phyloP scores from a whole-genome alignment of 1,140 invertebrate genomes.

The Drosophila quadrilineata region DNA sequence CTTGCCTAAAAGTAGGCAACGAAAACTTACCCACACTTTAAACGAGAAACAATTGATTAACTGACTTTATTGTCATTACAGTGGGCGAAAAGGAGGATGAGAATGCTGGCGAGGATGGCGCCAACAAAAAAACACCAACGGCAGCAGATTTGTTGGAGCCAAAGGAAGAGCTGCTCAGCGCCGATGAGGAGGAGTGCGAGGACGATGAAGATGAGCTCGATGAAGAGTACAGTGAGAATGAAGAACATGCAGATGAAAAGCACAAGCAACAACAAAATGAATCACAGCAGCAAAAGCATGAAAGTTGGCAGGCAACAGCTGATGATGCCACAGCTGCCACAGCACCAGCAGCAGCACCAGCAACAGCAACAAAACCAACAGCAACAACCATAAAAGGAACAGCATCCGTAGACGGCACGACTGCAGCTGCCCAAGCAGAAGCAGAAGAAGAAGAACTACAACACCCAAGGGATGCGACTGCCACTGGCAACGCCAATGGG shows the following conservation, averaged over 20 bases:
- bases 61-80: slow-evolving; percentile 44
- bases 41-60: too few species aligned
- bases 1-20: background rate
- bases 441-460: slow-evolving; percentile 68
- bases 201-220: slow-evolving; percentile 51
- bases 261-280: slow-evolving; percentile 51
- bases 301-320: slow-evolving; percentile 53
- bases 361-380: slow-evolving; percentile 32
- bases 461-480: slow-evolving; percentile 60
- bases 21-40: background rate
- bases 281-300: slow-evolving; percentile 51
- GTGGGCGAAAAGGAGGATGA: slow-evolving; percentile 75
- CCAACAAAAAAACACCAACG: slow-evolving; percentile 13
- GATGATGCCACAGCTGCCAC: slow-evolving; percentile 45
- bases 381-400: slow-evolving; percentile 23
- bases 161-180: slow-evolving; percentile 73
- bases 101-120: slow-evolving; percentile 2
- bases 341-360: slow-evolving; percentile 15
- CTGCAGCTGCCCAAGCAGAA: slow-evolving; percentile 25
- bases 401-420: slow-evolving; percentile 2
- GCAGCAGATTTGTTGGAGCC: slow-evolving; percentile 58
- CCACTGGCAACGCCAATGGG: slow-evolving; percentile 61
- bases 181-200: slow-evolving; percentile 49
- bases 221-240: slow-evolving; percentile 17
- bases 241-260: slow-evolving; percentile 33